Percentiles rank a stretch among this genome's conserved stretches.
Evolutionary conservation across 2,888 invertebrate genomes (phyloP).

Genomic region (Aphidoletes aphidimyza): DNA sequence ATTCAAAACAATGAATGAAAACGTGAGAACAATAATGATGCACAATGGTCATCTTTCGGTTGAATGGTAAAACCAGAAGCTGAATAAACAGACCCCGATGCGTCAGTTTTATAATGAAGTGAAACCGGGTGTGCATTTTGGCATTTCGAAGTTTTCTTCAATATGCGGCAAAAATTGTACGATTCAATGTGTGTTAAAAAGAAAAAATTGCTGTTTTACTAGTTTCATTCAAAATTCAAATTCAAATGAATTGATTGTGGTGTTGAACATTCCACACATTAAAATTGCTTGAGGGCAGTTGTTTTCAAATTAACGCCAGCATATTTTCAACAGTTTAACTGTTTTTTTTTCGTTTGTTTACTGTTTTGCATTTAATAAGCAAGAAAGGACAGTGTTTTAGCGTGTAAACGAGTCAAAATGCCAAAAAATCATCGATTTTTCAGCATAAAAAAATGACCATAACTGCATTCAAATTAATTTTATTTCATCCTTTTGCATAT

Average conservation of each 20-base stretch:
- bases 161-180: not conserved
- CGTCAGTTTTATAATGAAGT: too few species aligned
- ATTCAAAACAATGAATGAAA: constrained; percentile 9
- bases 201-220: constrained; percentile 1
- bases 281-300: too few species aligned
- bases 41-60: not conserved
- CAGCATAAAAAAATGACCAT: not conserved
- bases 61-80: not conserved
- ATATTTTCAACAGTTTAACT: too few species aligned
- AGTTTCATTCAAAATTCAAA: constrained; percentile 13
- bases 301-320: too few species aligned
- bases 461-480: not conserved
- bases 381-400: too few species aligned
- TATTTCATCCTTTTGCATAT: not conserved
- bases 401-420: not conserved
- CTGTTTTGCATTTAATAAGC: too few species aligned
- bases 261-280: too few species aligned
- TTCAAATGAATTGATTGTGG: too few species aligned
- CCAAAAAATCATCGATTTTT: not conserved
- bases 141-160: too few species aligned
- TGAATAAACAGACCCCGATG: not conserved
- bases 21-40: constrained; percentile 43
- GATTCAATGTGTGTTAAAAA: too few species aligned
- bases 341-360: too few species aligned
- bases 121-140: too few species aligned